These are phyloP conservation scores for Erinaceus europaeus DNA, from an alignment of 2,113 vertebrate species.

Conservation along the genomic window DNA sequence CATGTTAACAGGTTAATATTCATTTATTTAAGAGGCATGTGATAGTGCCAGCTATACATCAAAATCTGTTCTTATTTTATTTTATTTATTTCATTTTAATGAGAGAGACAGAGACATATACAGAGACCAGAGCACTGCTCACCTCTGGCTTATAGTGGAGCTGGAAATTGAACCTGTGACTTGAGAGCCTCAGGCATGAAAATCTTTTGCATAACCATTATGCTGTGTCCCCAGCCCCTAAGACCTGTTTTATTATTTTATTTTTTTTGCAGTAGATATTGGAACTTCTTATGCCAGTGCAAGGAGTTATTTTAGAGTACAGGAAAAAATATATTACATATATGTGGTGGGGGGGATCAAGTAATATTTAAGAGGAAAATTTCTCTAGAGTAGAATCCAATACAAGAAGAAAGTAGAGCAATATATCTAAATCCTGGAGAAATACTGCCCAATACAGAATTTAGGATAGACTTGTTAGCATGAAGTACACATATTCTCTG, in stretches of 20 bases:
- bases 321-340: neutral
- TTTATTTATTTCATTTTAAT: too few relatives aligned
- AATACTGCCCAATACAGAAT: neutral
- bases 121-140: too few relatives aligned
- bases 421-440: neutral
- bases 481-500: neutral
- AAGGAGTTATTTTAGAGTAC: slow-evolving; percentile 21
- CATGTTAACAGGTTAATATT: neutral
- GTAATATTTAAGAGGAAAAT: neutral
- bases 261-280: too few relatives aligned
- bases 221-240: too few relatives aligned
- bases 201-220: too few relatives aligned
- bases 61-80: neutral
- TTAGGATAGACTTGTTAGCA: neutral
- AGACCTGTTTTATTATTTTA: too few relatives aligned
- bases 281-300: neutral
- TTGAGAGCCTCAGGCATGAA: too few relatives aligned
- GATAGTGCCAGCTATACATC: neutral
- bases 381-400: neutral
- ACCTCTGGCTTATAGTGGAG: too few relatives aligned
- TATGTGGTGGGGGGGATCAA: neutral
- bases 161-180: too few relatives aligned
- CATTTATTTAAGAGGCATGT: neutral
- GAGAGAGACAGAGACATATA: too few relatives aligned
- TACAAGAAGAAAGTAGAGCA: neutral